phyloP scores from a whole-genome alignment of 2,113 vertebrate species.

The Ptilorrhoa leucosticta region DNA sequence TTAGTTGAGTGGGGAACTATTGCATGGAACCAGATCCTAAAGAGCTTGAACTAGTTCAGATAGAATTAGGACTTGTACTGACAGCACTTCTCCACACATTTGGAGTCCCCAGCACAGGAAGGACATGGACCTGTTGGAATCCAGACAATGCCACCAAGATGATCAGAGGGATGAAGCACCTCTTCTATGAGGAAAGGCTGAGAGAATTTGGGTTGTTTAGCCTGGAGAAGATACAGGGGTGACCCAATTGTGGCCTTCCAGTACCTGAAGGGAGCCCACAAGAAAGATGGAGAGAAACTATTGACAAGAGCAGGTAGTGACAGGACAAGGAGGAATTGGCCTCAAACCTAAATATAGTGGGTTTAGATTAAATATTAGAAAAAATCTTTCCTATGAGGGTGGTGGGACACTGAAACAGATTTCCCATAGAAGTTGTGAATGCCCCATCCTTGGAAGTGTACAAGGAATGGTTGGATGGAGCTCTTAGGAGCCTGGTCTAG shows the following conservation, averaged over 20 bases:
- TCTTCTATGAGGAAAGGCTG: neutral
- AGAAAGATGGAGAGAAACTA: neutral
- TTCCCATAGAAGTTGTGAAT: neutral
- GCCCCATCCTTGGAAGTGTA: too few relatives aligned
- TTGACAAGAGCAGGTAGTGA: neutral
- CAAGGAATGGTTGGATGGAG: neutral
- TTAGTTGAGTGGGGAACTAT: neutral
- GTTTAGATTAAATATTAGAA: neutral
- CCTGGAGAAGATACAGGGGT: neutral
- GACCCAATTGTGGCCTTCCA: neutral
- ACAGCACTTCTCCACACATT: neutral
- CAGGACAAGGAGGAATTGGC: neutral
- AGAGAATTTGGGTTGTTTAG: neutral
- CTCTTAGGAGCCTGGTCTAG: neutral
- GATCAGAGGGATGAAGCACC: neutral
- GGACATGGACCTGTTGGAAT: too few relatives aligned
- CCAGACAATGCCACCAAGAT: neutral
- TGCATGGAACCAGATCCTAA: rapidly evolving
- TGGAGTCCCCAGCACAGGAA: neutral
- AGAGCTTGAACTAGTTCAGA: neutral
- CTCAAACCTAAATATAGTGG: neutral
- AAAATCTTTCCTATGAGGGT: neutral
- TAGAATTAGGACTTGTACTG: neutral
- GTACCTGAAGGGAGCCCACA: neutral
- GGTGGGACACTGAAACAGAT: neutral